Evolutionary conservation across 2,113 vertebrate genomes (phyloP).

Genomic region (Siniperca knerii): DNA sequence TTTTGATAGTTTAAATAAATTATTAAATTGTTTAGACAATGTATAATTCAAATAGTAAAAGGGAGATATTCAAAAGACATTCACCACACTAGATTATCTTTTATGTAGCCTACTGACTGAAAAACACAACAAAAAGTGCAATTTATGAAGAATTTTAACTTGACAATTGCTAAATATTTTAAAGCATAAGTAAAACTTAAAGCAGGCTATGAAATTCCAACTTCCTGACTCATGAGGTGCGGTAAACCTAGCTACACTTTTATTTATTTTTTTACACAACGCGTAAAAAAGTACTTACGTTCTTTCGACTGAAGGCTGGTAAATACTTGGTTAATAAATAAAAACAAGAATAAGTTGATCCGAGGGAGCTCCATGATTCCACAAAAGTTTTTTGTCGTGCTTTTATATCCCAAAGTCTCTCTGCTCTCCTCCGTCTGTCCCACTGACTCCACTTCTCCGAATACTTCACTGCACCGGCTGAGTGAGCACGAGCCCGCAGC

Average conservation of each 20-base stretch:
- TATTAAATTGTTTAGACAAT: background rate
- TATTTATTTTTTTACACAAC: background rate
- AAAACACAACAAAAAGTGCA: accelerated
- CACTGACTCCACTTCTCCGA: constrained; percentile 15
- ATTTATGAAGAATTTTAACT: background rate
- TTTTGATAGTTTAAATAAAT: background rate
- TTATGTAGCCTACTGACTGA: background rate
- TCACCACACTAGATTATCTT: background rate
- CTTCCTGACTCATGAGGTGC: constrained; percentile 54
- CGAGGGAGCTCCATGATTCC: constrained; percentile 78
- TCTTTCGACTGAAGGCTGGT: constrained; percentile 81
- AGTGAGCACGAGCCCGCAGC: constrained; percentile 45
- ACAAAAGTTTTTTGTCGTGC: constrained; percentile 31
- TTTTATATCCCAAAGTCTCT: background rate
- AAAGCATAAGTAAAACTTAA: constrained; percentile 19
- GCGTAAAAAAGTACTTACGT: constrained; percentile 76
- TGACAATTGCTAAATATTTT: background rate
- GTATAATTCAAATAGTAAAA: background rate
- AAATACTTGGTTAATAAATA: constrained; percentile 76
- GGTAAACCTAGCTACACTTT: background rate
- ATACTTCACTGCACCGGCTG: constrained; percentile 45
- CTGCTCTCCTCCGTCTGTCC: constrained; percentile 30
- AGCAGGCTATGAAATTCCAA: constrained; percentile 46
- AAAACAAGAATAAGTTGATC: constrained; percentile 65
- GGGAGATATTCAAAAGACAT: background rate